Evolutionary conservation across 2,797 vertebrate genomes (phyloP).

Genomic region (Argya squamiceps): DNA sequence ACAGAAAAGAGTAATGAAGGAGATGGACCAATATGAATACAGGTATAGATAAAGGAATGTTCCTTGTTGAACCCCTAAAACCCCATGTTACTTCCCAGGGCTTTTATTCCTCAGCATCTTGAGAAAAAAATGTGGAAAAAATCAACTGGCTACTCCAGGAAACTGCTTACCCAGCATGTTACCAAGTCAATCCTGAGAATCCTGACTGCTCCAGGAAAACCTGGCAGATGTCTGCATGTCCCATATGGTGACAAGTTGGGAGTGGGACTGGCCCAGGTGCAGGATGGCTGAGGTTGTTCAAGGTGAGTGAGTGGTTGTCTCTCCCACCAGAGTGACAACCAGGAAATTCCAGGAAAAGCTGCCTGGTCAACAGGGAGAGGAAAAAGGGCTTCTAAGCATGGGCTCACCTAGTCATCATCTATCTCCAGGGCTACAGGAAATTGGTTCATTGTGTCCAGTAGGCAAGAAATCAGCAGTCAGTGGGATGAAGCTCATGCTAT

Average conservation of each 20-base stretch:
- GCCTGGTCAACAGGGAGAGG: not conserved
- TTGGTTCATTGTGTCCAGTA: not conserved
- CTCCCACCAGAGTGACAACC: rapidly evolving
- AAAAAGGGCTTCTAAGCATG: not conserved
- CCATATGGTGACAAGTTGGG: rapidly evolving
- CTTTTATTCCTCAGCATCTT: not conserved
- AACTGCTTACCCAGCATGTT: not conserved
- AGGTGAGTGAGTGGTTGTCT: not conserved
- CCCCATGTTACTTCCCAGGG: not conserved
- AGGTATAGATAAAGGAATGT: not conserved
- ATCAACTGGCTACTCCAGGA: not conserved
- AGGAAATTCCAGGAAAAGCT: not conserved
- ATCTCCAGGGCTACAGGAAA: not conserved
- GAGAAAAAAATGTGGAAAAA: not conserved
- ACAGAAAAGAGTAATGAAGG: not conserved
- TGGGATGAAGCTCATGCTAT: not conserved
- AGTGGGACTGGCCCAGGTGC: not conserved
- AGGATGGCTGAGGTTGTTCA: not conserved
- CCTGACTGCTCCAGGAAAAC: not conserved
- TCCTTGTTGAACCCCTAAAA: not conserved
- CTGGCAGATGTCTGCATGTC: not conserved
- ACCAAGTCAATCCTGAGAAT: not conserved
- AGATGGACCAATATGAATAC: not conserved
- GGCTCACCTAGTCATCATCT: not conserved
- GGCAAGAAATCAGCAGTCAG: not conserved